Evolutionary conservation across 2,888 invertebrate genomes (phyloP).

Genomic region (Eulithis prunata): DNA sequence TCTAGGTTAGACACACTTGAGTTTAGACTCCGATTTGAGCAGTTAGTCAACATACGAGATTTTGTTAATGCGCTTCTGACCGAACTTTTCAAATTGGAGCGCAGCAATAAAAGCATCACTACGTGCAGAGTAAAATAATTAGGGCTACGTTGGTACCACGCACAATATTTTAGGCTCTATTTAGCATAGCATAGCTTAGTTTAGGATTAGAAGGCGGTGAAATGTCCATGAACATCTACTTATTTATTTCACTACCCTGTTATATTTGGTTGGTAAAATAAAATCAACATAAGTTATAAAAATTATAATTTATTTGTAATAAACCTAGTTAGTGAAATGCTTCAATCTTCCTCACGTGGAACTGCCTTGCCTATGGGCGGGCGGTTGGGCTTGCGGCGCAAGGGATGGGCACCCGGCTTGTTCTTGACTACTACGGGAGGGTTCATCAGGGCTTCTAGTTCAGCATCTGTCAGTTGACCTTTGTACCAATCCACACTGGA

Average conservation of each 20-base stretch:
- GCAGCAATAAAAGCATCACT: no score
- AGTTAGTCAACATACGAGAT: no score
- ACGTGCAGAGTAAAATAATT: no score
- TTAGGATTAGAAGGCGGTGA: no score
- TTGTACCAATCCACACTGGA: constrained; percentile 96
- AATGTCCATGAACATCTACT: no score
- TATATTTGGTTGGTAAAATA: background rate
- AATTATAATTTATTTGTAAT: constrained; percentile 56
- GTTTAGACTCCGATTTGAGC: no score
- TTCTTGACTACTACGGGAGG: constrained; percentile 88
- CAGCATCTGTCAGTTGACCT: constrained; percentile 91
- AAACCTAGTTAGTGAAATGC: constrained; percentile 56
- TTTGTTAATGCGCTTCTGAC: no score
- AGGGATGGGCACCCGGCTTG: constrained; percentile 74
- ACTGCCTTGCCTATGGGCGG: constrained; percentile 67
- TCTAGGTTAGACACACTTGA: no score
- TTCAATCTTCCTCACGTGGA: constrained; percentile 55
- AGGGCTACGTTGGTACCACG: no score
- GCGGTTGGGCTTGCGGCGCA: constrained; percentile 77
- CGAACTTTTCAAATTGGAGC: no score
- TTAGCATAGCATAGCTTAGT: no score
- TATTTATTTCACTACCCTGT: background rate
- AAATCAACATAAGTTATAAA: constrained; percentile 35
- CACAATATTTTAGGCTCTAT: no score
- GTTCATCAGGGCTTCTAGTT: constrained; percentile 91